Evolutionary conservation across 1,140 invertebrate species (phyloP).

Genomic region (Drosophila repleta): DNA sequence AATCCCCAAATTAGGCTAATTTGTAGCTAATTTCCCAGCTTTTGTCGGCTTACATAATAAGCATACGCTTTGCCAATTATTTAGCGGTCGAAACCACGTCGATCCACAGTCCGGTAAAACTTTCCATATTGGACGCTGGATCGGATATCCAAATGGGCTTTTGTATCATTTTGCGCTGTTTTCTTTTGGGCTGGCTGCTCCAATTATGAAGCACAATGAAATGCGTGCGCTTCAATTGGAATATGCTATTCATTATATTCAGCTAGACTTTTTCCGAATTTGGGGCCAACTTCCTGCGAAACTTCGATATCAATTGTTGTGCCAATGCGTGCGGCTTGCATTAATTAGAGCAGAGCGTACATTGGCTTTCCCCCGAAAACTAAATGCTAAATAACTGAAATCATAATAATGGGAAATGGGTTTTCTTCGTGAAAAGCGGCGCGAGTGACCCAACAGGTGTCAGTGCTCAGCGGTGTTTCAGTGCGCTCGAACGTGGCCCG

Average conservation of each 20-base stretch:
- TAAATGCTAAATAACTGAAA: neutral
- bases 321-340: conserved; percentile 3
- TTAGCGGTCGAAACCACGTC: neutral
- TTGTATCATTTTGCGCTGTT: neutral
- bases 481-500: neutral
- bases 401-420: neutral
- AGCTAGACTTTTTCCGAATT: too few relatives aligned
- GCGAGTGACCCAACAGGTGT: neutral
- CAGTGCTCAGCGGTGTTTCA: conserved; percentile 15
- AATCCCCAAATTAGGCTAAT: too few relatives aligned
- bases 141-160: neutral
- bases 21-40: too few relatives aligned
- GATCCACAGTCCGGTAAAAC: neutral
- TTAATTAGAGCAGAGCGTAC: conserved; percentile 59
- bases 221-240: neutral
- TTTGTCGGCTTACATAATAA: too few relatives aligned
- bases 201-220: conserved; percentile 34
- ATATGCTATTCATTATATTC: conserved; percentile 18
- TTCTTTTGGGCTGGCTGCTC: conserved; percentile 19
- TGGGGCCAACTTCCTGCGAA: conserved; percentile 25
- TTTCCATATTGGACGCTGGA: neutral
- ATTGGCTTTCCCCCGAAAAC: conserved; percentile 15
- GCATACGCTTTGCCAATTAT: too few relatives aligned
- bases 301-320: conserved; percentile 48
- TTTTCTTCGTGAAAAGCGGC: neutral